phyloP scores from a whole-genome alignment of 53 echinoderm and acorn worm genomes.

The Temnopleurus reevesii region DNA sequence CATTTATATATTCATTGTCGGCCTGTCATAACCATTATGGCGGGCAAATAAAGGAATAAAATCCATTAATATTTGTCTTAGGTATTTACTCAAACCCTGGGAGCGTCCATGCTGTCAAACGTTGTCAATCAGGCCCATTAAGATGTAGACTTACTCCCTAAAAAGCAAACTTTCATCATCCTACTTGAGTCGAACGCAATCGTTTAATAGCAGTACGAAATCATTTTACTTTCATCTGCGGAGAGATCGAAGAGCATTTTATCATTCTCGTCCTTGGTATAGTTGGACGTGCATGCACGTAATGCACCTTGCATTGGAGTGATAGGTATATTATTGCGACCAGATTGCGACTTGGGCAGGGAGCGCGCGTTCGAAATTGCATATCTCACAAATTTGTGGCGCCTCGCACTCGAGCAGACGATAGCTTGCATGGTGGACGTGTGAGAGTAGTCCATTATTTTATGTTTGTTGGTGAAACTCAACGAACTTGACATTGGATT shows the following conservation, averaged over 20 bases:
- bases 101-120: not conserved
- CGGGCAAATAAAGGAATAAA: not conserved
- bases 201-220: not conserved
- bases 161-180: not conserved
- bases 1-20: too few relatives aligned
- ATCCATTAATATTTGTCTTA: not conserved
- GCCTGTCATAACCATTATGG: too few relatives aligned
- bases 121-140: not conserved
- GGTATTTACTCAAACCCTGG: not conserved
- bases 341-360: not conserved
- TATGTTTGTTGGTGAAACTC: not conserved
- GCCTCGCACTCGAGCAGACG: constrained; percentile 36
- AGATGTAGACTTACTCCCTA: not conserved
- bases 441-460: not conserved
- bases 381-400: constrained; percentile 20
- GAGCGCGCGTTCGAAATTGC: constrained; percentile 28
- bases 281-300: not conserved
- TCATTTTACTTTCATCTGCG: not conserved
- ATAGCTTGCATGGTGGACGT: constrained; percentile 4
- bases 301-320: not conserved
- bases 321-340: not conserved
- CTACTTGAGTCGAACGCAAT: not conserved
- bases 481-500: not conserved
- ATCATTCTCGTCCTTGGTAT: not conserved
- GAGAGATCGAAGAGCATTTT: not conserved